Evolutionary conservation across 2,113 vertebrate genomes (phyloP).

Genomic region (Rallus limicola): DNA sequence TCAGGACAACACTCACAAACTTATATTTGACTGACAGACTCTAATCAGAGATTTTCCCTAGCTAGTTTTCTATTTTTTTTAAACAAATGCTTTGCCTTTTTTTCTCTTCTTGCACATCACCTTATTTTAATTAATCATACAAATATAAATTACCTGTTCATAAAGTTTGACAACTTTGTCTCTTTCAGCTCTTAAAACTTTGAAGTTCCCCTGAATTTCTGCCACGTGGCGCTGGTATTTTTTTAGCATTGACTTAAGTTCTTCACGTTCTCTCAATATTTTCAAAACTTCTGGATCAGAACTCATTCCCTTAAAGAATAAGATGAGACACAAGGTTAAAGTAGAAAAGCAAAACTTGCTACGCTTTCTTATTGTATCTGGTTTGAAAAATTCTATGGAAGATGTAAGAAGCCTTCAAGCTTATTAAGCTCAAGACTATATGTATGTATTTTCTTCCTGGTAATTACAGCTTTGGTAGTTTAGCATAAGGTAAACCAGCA

Average conservation of each 20-base stretch:
- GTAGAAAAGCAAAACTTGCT: neutral
- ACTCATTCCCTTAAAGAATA: slow-evolving; percentile 66
- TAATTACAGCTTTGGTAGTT: neutral
- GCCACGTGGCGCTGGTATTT: slow-evolving; percentile 77
- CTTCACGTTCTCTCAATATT: slow-evolving; percentile 75
- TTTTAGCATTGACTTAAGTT: slow-evolving; percentile 76
- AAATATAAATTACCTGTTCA: slow-evolving; percentile 71
- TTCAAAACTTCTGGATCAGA: slow-evolving; percentile 77
- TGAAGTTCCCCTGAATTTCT: slow-evolving; percentile 83
- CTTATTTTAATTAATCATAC: neutral
- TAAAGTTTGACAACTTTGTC: slow-evolving; percentile 78
- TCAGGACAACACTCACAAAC: neutral
- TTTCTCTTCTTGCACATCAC: neutral
- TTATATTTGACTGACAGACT: neutral
- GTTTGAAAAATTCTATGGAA: neutral
- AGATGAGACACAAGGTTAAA: neutral
- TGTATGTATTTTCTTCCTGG: neutral
- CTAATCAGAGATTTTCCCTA: neutral
- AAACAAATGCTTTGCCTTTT: neutral
- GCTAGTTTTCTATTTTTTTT: neutral
- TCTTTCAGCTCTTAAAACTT: slow-evolving; percentile 82
- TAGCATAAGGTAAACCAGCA: neutral
- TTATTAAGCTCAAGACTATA: neutral
- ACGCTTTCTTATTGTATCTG: neutral
- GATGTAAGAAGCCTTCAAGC: neutral